These are phyloP conservation scores for Corydoras maculifer DNA, from an alignment of 2,113 vertebrate genomes.

Conservation along the genomic window DNA sequence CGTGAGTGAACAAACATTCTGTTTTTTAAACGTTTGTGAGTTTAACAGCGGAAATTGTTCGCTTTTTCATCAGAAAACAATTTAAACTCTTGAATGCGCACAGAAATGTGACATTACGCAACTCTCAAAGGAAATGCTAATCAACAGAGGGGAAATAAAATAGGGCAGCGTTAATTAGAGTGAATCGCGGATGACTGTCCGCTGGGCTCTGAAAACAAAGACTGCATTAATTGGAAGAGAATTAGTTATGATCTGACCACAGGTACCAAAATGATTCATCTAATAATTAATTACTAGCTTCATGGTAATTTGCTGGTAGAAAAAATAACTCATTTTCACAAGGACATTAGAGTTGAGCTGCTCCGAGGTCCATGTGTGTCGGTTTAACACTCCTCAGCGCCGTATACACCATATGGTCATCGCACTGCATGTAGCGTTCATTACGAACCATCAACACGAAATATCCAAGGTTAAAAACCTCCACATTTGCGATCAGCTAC, in stretches of 20 bases:
- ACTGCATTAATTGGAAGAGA: conserved; percentile 13
- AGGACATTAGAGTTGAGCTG: too few relatives aligned
- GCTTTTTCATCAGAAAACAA: not conserved
- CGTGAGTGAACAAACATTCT: too few relatives aligned
- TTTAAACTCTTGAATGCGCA: not conserved
- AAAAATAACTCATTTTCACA: too few relatives aligned
- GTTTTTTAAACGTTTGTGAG: too few relatives aligned
- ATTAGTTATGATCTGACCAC: conserved; percentile 6
- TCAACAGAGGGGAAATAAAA: conserved; percentile 4
- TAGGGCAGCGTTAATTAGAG: conserved; percentile 17
- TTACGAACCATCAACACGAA: too few relatives aligned
- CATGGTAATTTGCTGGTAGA: not conserved
- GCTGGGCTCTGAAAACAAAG: conserved; percentile 10
- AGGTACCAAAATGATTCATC: conserved; percentile 1
- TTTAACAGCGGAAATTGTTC: not conserved
- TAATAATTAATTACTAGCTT: conserved; percentile 15
- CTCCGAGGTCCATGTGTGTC: too few relatives aligned
- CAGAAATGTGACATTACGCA: not conserved
- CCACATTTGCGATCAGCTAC: too few relatives aligned
- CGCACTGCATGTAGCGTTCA: too few relatives aligned
- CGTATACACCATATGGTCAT: too few relatives aligned
- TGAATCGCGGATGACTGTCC: not conserved
- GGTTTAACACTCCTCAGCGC: too few relatives aligned
- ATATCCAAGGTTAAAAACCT: too few relatives aligned
- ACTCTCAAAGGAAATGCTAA: not conserved